A percentile compares a stretch with the other conserved stretches of the same genome.
phyloP scores from a whole-genome alignment of 2,888 invertebrate species.

The Ichneumoninae sp. region DNA sequence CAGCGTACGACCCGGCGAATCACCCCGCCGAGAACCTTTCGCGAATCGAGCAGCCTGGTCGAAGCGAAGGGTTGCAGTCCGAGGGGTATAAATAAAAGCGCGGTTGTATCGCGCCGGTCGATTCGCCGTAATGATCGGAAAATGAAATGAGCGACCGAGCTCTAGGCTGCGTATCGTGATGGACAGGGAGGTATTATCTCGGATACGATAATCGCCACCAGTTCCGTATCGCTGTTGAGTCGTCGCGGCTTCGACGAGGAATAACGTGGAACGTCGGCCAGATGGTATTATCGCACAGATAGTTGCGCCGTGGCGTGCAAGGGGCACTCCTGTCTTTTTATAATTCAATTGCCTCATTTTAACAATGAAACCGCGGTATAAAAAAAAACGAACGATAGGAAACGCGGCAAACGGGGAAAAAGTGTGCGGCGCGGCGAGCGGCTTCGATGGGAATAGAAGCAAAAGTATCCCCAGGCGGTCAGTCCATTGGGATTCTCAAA shows the following conservation, averaged over 20 bases:
- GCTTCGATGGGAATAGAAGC: neutral
- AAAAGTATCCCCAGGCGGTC: constrained; percentile 24
- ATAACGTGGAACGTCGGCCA: neutral
- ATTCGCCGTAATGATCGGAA: constrained; percentile 8
- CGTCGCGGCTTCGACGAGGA: neutral
- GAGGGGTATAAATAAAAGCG: neutral
- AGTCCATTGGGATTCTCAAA: neutral
- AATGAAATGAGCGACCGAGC: neutral
- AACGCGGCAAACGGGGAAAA: neutral
- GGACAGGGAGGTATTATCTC: constrained; percentile 2
- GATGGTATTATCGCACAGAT: constrained; percentile 4
- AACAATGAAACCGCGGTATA: neutral
- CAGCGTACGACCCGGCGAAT: neutral
- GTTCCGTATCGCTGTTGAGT: constrained; percentile 5
- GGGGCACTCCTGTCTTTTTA: neutral
- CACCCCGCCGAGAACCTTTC: neutral
- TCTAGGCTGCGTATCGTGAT: neutral
- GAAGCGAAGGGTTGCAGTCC: neutral
- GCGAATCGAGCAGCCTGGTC: neutral
- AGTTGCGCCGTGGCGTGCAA: constrained; percentile 5
- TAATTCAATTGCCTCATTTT: constrained; percentile 18
- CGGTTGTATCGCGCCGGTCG: neutral
- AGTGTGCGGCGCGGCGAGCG: neutral
- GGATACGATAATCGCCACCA: constrained; percentile 1
- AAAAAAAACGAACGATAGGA: neutral